A percentile compares a stretch with the other conserved stretches of the same genome.
These are phyloP conservation scores for Hafferia zeledoni DNA, from an alignment of 2,797 vertebrate genomes.

Conservation along the genomic window DNA sequence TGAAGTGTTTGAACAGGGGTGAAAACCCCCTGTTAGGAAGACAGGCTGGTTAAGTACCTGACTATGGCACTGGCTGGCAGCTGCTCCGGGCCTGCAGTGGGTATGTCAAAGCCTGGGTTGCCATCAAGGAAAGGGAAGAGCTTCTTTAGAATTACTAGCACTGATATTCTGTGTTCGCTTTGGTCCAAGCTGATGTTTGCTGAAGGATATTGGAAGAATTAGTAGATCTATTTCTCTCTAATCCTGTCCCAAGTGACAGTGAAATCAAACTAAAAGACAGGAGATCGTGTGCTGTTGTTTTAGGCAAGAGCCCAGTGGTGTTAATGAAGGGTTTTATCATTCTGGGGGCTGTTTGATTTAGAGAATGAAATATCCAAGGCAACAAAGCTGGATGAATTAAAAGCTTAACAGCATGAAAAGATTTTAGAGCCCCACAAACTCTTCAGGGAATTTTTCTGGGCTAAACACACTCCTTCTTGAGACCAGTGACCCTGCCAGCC, in stretches of 20 bases:
- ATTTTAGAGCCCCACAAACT: neutral
- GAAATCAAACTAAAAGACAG: constrained; percentile 29
- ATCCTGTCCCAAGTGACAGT: constrained; percentile 35
- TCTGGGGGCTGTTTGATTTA: neutral
- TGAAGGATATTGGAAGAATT: constrained; percentile 54
- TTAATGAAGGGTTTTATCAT: constrained; percentile 10
- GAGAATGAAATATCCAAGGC: constrained; percentile 67
- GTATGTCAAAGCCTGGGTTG: constrained; percentile 11
- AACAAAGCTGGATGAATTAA: constrained; percentile 76
- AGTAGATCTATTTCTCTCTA: constrained; percentile 21
- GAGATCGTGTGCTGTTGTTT: neutral
- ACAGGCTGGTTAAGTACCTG: neutral
- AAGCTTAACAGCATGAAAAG: constrained; percentile 76
- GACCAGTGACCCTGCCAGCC: neutral
- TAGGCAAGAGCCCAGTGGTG: constrained; percentile 45
- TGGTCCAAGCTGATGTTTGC: constrained; percentile 18
- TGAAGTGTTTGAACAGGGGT: neutral
- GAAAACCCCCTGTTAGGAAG: neutral
- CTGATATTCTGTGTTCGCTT: constrained; percentile 3
- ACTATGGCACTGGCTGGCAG: neutral
- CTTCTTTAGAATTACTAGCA: neutral
- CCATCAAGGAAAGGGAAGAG: constrained; percentile 15
- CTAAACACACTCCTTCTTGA: neutral
- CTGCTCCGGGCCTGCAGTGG: neutral
- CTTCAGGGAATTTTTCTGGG: neutral